These are phyloP conservation scores for Sarcophilus harrisii DNA, from an alignment of 2,797 vertebrate species.

Conservation along the genomic window DNA sequence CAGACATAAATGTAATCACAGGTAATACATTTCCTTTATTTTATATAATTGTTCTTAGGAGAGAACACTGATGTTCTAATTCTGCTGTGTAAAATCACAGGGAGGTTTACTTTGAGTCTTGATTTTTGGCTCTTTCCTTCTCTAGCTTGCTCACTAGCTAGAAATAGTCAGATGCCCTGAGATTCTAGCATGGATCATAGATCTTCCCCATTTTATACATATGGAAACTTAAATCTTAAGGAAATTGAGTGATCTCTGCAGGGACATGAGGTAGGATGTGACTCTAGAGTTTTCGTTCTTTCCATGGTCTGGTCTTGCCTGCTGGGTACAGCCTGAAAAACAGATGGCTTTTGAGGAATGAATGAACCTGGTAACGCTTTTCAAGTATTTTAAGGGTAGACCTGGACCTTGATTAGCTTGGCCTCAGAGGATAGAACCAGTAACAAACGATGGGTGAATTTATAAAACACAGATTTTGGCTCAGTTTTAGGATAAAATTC, in stretches of 20 bases:
- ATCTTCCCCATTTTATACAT: not conserved
- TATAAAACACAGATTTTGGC: not conserved
- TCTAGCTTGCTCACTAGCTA: not conserved
- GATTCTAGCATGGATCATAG: not conserved
- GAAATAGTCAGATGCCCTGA: not conserved
- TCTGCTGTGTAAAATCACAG: conserved; percentile 32
- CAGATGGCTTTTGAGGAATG: not conserved
- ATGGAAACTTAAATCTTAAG: not conserved
- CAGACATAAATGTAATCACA: conserved; percentile 99
- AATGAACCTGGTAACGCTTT: not conserved
- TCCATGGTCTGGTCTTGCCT: not conserved
- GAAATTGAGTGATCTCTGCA: not conserved
- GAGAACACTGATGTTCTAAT: conserved; percentile 18
- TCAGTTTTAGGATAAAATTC: not conserved
- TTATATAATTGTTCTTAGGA: not conserved
- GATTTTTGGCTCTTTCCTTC: not conserved
- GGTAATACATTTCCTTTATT: conserved; percentile 87
- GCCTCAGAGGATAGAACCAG: not conserved
- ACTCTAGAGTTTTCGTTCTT: not conserved
- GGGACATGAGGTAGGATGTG: not conserved
- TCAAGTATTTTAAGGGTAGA: not conserved
- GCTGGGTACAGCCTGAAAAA: not conserved
- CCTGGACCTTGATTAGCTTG: not conserved
- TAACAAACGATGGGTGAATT: not conserved
- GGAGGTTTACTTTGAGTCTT: conserved; percentile 39